Conservation (phyloP, 2,113 vertebrate genomes). For the Choloepus hoffmanni region DNA sequence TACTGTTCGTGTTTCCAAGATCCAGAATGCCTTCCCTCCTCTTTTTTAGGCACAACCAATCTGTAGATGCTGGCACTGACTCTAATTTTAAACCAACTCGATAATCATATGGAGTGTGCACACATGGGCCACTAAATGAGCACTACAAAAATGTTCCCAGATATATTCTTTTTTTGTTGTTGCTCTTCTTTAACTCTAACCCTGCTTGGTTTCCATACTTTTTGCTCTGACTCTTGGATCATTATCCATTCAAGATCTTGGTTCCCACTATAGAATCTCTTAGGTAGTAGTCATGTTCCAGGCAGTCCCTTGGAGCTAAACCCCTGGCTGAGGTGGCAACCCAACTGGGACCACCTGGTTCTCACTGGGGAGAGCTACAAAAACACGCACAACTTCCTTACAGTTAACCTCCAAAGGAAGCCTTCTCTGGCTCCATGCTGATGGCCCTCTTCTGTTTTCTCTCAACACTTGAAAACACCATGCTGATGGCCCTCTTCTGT, state of each 20-base stretch:
- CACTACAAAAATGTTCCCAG: not conserved
- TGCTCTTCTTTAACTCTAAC: not conserved
- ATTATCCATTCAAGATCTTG: not conserved
- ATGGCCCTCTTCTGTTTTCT: not conserved
- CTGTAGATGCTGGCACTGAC: not conserved
- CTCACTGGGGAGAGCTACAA: not conserved
- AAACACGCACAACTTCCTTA: not conserved
- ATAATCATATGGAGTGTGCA: too few relatives aligned
- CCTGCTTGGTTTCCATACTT: not conserved
- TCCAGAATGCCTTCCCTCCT: not conserved
- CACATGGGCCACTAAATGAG: too few relatives aligned
- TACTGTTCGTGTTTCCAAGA: not conserved
- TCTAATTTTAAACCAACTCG: not conserved
- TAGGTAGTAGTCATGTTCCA: not conserved
- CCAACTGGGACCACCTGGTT: not conserved
- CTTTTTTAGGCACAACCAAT: not conserved
- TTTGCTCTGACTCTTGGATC: not conserved
- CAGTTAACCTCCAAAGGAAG: not conserved
- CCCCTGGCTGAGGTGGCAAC: not conserved
- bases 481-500: rapidly evolving
- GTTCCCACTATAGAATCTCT: not conserved
- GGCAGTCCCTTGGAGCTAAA: too few relatives aligned
- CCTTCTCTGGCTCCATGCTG: not conserved
- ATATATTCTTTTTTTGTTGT: not conserved
- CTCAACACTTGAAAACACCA: not conserved